phyloP scores from a whole-genome alignment of 2,797 vertebrate genomes.

The Sebastes minor region DNA sequence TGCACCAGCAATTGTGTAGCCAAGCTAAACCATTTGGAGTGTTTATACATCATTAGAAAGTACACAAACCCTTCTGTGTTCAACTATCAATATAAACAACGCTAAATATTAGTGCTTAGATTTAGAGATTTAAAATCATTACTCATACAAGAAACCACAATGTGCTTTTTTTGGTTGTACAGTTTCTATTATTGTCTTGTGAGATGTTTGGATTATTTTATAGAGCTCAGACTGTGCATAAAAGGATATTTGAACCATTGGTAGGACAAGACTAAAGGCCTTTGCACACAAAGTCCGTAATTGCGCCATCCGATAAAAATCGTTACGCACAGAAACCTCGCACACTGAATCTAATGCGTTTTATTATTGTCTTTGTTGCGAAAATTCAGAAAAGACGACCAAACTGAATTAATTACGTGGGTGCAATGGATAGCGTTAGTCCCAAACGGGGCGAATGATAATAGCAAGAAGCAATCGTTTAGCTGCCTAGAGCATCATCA shows the following conservation, averaged over 20 bases:
- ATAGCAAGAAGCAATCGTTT: no score
- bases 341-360: not conserved
- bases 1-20: not conserved
- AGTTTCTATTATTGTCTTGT: not conserved
- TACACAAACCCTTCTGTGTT: not conserved
- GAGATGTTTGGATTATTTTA: not conserved
- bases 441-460: no score
- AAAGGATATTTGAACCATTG: not conserved
- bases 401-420: no score
- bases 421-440: no score
- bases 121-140: not conserved
- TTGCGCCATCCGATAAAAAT: no score
- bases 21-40: not conserved
- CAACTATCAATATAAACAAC: slow-evolving; percentile 1
- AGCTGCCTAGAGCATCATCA: no score
- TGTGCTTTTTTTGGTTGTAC: not conserved
- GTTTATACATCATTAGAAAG: slow-evolving; percentile 20
- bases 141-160: not conserved
- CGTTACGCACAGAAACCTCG: no score
- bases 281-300: no score
- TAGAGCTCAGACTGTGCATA: not conserved
- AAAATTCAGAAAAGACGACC: no score
- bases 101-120: not conserved
- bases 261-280: not conserved
- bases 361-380: no score